phyloP scores from a whole-genome alignment of 2,113 vertebrate genomes.

The Ctenomys sociabilis region DNA sequence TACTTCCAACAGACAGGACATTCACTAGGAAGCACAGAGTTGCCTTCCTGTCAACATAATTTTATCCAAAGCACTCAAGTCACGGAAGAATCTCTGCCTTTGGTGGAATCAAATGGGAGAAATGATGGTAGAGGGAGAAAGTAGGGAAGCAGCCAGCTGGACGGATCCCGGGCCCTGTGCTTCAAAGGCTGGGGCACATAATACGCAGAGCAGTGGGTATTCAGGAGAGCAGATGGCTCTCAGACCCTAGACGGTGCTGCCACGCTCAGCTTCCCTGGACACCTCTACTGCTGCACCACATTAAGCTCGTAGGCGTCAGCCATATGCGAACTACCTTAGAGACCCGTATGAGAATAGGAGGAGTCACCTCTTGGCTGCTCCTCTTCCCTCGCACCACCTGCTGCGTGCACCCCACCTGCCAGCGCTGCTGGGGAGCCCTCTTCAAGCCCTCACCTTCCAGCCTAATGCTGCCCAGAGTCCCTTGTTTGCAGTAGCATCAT shows the following conservation, averaged over 20 bases:
- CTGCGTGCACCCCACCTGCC: neutral
- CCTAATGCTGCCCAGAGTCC: neutral
- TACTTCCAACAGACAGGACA: neutral
- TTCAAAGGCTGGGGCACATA: neutral
- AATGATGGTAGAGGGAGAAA: neutral
- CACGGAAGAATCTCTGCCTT: conserved; percentile 25
- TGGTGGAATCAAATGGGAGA: neutral
- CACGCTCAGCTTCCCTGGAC: neutral
- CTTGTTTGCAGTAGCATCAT: neutral
- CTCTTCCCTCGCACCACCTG: no score
- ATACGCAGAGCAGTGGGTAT: neutral
- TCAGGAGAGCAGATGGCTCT: neutral
- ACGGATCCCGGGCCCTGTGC: neutral
- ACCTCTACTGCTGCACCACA: no score
- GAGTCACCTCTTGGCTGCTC: neutral
- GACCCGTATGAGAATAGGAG: no score
- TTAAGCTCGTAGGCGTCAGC: neutral
- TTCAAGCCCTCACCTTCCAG: neutral
- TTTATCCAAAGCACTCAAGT: conserved; percentile 37
- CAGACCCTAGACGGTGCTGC: no score
- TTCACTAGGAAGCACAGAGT: neutral
- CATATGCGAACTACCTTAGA: fast-evolving
- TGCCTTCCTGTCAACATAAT: neutral
- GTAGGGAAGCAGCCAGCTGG: neutral
- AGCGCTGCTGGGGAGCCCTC: no score